Evolutionary conservation across 2,113 vertebrate species (phyloP).

Genomic region (Larimichthys polyactis): DNA sequence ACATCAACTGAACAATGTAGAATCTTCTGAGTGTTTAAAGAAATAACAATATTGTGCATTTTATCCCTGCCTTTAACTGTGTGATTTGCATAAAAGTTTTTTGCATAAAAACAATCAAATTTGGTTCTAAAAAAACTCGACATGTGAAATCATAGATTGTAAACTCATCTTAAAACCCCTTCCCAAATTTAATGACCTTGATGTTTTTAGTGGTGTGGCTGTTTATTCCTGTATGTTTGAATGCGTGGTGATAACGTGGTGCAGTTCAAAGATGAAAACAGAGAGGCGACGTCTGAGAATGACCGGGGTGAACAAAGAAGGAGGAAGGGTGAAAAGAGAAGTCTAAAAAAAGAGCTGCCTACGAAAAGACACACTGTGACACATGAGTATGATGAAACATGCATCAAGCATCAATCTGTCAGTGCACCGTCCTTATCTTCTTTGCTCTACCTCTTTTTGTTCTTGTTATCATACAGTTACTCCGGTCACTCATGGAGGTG

Average conservation of each 20-base stretch:
- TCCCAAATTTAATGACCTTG: background rate
- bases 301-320: background rate
- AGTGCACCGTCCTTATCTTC: background rate
- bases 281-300: background rate
- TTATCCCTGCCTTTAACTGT: background rate
- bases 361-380: background rate
- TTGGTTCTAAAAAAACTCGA: background rate
- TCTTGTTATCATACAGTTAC: background rate
- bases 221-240: background rate
- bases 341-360: background rate
- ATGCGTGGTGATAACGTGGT: background rate
- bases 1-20: too few relatives aligned
- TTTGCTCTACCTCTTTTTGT: background rate
- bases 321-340: too few relatives aligned
- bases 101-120: too few relatives aligned
- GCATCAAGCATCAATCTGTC: background rate
- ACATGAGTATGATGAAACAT: conserved; percentile 9
- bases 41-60: background rate
- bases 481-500: background rate
- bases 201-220: background rate
- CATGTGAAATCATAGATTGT: background rate
- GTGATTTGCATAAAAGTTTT: background rate
- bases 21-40: too few relatives aligned
- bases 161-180: background rate
- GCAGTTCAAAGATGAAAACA: background rate